Percentiles rank a stretch among this genome's conserved stretches.
Evolutionary conservation across 2,113 vertebrate genomes (phyloP).

Genomic region (Syngnathus scovelli): DNA sequence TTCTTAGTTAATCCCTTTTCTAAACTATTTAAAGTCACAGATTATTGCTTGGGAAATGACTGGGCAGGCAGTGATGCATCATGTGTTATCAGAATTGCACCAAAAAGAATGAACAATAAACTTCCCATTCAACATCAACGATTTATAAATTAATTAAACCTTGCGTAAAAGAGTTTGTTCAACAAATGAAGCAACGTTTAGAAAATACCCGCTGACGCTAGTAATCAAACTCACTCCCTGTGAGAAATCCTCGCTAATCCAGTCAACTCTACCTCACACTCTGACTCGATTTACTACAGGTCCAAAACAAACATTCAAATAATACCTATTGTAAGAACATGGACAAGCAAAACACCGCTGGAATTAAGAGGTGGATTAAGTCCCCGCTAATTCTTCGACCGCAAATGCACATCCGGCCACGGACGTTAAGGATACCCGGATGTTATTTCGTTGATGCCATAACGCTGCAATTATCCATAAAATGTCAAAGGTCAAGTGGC

Average conservation of each 20-base stretch:
- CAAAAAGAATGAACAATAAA: no score
- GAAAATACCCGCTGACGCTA: background rate
- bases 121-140: no score
- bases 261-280: background rate
- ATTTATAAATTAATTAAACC: no score
- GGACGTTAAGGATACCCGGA: background rate
- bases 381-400: background rate
- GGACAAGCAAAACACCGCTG: no score
- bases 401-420: background rate
- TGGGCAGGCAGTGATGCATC: background rate
- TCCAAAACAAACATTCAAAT: background rate
- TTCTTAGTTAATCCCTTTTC: constrained; percentile 39
- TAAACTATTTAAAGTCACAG: constrained; percentile 47
- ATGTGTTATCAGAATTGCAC: no score
- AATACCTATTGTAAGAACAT: no score
- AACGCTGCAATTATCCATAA: constrained; percentile 36
- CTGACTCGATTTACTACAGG: background rate
- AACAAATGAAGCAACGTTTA: no score
- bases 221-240: constrained; percentile 17
- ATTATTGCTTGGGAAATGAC: constrained; percentile 34
- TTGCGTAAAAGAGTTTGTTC: no score
- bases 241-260: constrained; percentile 22
- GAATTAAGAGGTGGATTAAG: background rate
- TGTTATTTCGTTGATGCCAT: constrained; percentile 16
- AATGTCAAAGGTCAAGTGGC: constrained; percentile 65